Conservation (phyloP, 2,888 invertebrate species). For the Periphyllus acericola region DNA sequence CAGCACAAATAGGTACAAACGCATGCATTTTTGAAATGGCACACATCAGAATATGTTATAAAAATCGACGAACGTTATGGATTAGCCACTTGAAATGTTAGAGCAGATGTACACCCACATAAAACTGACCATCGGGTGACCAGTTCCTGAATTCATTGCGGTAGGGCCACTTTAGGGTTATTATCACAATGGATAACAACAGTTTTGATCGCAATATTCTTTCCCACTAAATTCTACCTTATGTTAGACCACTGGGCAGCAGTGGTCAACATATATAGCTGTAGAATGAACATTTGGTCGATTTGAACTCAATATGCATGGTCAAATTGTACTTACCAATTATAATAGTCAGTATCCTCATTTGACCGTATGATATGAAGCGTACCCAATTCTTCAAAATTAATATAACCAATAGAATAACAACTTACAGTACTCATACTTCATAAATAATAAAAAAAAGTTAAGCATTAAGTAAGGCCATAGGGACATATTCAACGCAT, state of each 20-base stretch:
- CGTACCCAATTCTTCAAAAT: neutral
- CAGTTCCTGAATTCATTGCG: slow-evolving; percentile 33
- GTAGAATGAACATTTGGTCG: slow-evolving; percentile 45
- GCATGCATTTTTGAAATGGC: neutral
- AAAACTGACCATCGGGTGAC: slow-evolving; percentile 50
- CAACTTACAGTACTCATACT: too few relatives aligned
- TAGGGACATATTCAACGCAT: neutral
- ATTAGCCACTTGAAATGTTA: slow-evolving; percentile 41
- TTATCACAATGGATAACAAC: neutral
- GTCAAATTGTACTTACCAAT: neutral
- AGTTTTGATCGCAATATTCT: neutral
- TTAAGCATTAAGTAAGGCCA: neutral
- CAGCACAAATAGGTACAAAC: neutral
- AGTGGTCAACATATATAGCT: slow-evolving; percentile 8
- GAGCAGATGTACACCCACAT: slow-evolving; percentile 48
- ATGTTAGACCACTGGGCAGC: neutral
- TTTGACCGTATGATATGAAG: slow-evolving; percentile 17
- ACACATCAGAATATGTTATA: neutral
- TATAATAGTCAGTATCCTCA: neutral
- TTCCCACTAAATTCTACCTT: slow-evolving; percentile 27
- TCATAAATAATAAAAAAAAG: neutral
- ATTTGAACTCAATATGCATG: neutral
- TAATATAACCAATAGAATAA: neutral
- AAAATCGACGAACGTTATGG: neutral
- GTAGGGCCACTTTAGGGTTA: slow-evolving; percentile 45